Base-by-base conservation (phyloP, 2,113 vertebrate genomes). In the Meriones unguiculatus region DNA sequence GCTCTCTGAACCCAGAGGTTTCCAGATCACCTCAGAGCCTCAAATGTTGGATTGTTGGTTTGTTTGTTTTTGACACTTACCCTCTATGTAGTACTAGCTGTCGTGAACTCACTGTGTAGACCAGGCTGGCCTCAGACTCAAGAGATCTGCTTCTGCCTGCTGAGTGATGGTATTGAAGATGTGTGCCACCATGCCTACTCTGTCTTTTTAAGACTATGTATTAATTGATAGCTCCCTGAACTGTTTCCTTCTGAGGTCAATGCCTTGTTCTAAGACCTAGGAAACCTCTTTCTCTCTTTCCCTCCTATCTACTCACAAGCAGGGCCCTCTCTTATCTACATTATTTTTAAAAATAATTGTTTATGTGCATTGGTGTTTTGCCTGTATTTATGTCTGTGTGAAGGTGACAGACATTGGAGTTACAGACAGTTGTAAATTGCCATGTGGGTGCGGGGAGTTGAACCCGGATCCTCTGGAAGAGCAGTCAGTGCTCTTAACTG, bases 301-400 rank as follows among this genome's bases (percentile, higher is more conserved):
- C 5, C 1, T 15, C 69, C 50, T 62, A 2, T 59, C 9, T 46
- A 2, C 54, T 11, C 4, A 1, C 0, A 2, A 28, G 17, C 52
- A 41, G 41, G 17, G 25, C 3, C 50, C 65, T 80, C n/a, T 59
- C 20, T 65, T 10, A 9, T 13, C 7, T 0, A 7, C 20, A 5
- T 4, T 4, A 0, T 72, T n/a, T 69, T 46, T 46, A 46, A 46
- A 46, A 46, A 46, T 46, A 46, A 46, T 46, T 46, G 46, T 46
- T 46, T 46, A 46, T 46, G 3, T 46, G 46, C 46, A 46, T 46
- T 46, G 46, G 46, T 46, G 46, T 46, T 46, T 46, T 46, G 46
- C 46, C 46, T 46, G 46, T 46, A 46, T 46, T 46, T 46, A 46
- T 46, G 46, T 46, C 46, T 46, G 46, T 46, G 46, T 46, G 46